Conservation (phyloP, 2,113 vertebrate species). For the Ariopsis seemanni region DNA sequence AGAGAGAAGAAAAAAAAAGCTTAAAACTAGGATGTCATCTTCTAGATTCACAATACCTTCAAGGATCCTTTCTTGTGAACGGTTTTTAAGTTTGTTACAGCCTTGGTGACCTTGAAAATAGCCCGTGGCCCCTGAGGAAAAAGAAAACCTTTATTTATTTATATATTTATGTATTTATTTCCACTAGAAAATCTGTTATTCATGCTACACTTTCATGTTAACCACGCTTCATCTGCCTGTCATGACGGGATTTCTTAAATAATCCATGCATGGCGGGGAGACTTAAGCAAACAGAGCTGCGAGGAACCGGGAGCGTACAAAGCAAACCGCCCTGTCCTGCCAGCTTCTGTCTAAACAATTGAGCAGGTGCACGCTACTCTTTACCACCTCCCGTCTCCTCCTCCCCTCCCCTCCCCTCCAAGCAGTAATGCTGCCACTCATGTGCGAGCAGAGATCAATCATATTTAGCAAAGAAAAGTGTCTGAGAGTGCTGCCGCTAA, state of each 20-base stretch:
- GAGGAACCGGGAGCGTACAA: slow-evolving; percentile 58
- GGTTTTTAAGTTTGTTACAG: background rate
- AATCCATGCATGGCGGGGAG: slow-evolving; percentile 70
- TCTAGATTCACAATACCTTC: background rate
- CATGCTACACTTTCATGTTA: slow-evolving; percentile 62
- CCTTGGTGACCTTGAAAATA: slow-evolving; percentile 31
- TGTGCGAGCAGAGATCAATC: slow-evolving; percentile 49
- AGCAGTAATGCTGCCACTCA: slow-evolving; percentile 46
- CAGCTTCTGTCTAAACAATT: slow-evolving; percentile 62
- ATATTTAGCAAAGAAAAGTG: slow-evolving; percentile 49
- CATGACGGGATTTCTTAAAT: slow-evolving; percentile 66
- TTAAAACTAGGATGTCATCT: background rate
- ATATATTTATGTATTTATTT: background rate
- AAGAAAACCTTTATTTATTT: background rate
- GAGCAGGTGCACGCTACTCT: slow-evolving; percentile 71
- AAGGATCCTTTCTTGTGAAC: background rate
- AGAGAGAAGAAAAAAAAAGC: too few species aligned
- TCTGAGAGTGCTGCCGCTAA: slow-evolving; percentile 45
- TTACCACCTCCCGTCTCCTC: background rate
- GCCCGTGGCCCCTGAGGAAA: background rate
- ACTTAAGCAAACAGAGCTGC: slow-evolving; percentile 62
- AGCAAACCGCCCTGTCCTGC: slow-evolving; percentile 52
- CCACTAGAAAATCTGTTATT: background rate
- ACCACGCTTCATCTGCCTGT: slow-evolving; percentile 58
- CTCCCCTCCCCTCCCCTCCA: slow-evolving; percentile 1